Percentiles rank a stretch among this genome's conserved stretches.
Conservation (phyloP, 2,888 invertebrate species). For the Cantharis flavilabris region DNA sequence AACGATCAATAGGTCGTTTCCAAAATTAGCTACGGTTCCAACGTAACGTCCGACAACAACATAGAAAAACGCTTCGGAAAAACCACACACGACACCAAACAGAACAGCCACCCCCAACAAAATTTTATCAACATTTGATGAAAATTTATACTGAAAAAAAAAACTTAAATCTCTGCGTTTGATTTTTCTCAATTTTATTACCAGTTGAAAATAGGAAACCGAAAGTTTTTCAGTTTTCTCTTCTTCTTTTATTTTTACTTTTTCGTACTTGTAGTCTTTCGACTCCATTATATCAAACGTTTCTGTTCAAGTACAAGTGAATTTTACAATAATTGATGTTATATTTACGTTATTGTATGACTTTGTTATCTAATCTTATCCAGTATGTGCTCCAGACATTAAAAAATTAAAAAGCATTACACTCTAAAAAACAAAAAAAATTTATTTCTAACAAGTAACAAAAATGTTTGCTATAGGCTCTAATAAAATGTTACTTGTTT, state of each 20-base stretch:
- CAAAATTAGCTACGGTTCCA: too few species aligned
- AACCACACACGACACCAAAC: neutral
- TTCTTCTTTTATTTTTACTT: neutral
- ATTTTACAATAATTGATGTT: neutral
- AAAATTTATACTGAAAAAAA: slow-evolving; percentile 56
- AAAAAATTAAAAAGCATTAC: too few species aligned
- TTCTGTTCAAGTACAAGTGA: too few species aligned
- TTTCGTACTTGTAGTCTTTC: neutral
- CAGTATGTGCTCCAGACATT: neutral
- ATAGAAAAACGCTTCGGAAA: neutral
- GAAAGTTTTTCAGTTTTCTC: neutral
- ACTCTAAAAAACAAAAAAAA: too few species aligned
- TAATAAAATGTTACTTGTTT: too few species aligned
- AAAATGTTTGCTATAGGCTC: too few species aligned
- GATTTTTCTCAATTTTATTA: neutral
- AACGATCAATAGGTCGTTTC: too few species aligned
- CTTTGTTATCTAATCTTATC: too few species aligned
- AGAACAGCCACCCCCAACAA: neutral
- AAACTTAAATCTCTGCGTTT: neutral
- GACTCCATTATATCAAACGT: neutral
- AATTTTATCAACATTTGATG: neutral
- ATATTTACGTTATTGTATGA: too few species aligned
- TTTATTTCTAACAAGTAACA: too few species aligned
- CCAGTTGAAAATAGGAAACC: neutral
- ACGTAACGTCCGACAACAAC: neutral